phyloP scores from a whole-genome alignment of 2,888 invertebrate species.

The Xestia sexstrigata region DNA sequence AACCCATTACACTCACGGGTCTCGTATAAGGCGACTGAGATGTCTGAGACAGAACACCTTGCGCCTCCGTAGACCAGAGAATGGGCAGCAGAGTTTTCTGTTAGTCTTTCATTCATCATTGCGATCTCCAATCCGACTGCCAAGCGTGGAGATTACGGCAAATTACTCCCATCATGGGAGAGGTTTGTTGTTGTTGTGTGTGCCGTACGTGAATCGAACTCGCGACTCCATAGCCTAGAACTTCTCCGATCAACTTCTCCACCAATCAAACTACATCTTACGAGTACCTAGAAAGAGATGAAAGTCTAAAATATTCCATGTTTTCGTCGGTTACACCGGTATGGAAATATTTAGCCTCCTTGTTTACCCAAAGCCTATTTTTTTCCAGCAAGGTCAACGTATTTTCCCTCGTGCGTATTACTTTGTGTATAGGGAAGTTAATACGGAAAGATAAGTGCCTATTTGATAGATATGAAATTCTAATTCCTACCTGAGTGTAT shows the following conservation, averaged over 20 bases:
- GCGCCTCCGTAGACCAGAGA: too few relatives aligned
- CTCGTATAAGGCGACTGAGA: too few relatives aligned
- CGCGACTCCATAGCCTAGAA: not conserved
- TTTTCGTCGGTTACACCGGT: conserved; percentile 34
- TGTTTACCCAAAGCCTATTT: conserved; percentile 45
- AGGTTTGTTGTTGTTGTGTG: too few relatives aligned
- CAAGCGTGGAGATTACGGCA: too few relatives aligned
- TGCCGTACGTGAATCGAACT: not conserved
- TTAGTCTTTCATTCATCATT: too few relatives aligned
- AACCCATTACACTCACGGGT: too few relatives aligned
- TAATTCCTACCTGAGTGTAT: not conserved
- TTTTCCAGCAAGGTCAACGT: conserved; percentile 43
- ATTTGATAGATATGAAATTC: conserved; percentile 1
- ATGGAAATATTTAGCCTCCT: conserved; percentile 45
- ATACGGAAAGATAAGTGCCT: not conserved
- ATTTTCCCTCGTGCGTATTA: conserved; percentile 39
- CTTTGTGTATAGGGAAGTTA: conserved; percentile 3
- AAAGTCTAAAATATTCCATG: conserved; percentile 40
- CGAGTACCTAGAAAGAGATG: conserved; percentile 1
- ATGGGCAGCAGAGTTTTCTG: too few relatives aligned
- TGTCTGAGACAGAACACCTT: too few relatives aligned
- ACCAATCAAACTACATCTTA: not conserved
- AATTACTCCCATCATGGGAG: too few relatives aligned
- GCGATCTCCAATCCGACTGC: too few relatives aligned
- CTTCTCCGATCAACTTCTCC: not conserved